These are phyloP conservation scores for Dascyllus trimaculatus DNA, from an alignment of 2,113 vertebrate species.

Conservation along the genomic window DNA sequence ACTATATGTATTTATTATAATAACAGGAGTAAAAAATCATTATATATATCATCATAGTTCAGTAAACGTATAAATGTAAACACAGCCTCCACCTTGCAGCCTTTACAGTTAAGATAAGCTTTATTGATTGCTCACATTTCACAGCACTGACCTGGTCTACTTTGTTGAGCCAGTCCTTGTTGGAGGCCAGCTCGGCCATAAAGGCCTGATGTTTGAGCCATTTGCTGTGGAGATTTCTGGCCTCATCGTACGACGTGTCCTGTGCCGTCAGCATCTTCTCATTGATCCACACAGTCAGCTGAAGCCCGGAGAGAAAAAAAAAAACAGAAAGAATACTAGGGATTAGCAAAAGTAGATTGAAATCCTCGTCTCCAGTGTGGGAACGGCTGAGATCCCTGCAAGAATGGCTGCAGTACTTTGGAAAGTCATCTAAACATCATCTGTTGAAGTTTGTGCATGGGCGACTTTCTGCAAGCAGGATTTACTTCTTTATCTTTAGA, in stretches of 20 bases:
- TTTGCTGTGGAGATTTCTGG: conserved; percentile 92
- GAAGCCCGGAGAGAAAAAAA: neutral
- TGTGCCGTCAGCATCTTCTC: conserved; percentile 97
- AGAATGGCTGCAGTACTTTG: conserved; percentile 9
- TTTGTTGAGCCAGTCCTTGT: conserved; percentile 92
- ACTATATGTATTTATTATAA: too few relatives aligned
- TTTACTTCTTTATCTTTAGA: conserved; percentile 54
- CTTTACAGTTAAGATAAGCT: neutral
- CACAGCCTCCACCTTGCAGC: neutral
- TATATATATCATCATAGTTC: too few relatives aligned
- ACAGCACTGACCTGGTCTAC: conserved; percentile 85
- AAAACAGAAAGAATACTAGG: neutral
- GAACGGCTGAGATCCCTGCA: neutral
- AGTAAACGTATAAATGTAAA: too few relatives aligned
- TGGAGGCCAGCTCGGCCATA: conserved; percentile 93
- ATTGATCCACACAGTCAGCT: conserved; percentile 96
- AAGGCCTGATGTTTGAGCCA: conserved; percentile 98
- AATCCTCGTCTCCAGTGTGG: neutral
- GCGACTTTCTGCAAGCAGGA: conserved; percentile 40
- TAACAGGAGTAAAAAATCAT: too few relatives aligned
- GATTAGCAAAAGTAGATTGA: conserved; percentile 5
- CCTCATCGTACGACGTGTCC: conserved; percentile 92
- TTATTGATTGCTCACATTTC: too few relatives aligned
- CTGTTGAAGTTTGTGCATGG: conserved; percentile 26
- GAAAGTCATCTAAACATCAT: conserved; percentile 45